These are phyloP conservation scores for Heliconius melpomene DNA, from an alignment of 1,140 invertebrate species.

Conservation along the genomic window DNA sequence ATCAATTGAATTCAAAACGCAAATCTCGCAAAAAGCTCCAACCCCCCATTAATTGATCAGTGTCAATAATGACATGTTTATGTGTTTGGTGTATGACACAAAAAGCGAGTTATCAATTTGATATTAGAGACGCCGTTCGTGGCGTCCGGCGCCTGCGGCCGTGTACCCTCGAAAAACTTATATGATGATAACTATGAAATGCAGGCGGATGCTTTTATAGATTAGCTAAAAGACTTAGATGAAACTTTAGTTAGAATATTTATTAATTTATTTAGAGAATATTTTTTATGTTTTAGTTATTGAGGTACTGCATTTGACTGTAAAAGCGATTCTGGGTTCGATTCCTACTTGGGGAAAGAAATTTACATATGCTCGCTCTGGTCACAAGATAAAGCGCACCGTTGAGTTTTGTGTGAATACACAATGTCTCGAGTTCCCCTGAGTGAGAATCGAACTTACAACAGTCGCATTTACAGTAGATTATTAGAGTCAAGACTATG, in stretches of 20 bases:
- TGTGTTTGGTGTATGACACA: constrained; percentile 41
- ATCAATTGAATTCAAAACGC: no score
- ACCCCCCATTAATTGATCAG: constrained; percentile 59
- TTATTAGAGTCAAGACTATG: no score
- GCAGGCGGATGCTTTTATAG: constrained; percentile 42
- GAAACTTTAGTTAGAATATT: constrained; percentile 4
- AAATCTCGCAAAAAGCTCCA: not conserved
- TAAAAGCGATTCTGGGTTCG: no score
- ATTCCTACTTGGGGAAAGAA: no score
- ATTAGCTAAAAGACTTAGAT: constrained; percentile 33
- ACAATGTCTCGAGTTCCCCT: not conserved
- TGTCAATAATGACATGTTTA: constrained; percentile 74
- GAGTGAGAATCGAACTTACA: not conserved
- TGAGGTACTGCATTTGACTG: no score
- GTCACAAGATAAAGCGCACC: no score
- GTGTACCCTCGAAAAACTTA: constrained; percentile 59
- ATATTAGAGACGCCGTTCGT: constrained; percentile 52
- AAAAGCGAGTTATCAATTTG: constrained; percentile 65
- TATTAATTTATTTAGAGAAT: not conserved
- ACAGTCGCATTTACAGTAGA: not conserved
- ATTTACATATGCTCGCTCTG: no score
- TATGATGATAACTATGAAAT: constrained; percentile 53
- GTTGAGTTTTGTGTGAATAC: no score
- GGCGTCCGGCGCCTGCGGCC: constrained; percentile 61
- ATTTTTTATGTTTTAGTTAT: no score